Evolutionary conservation across 2,797 vertebrate species (phyloP).

Genomic region (Epinephelus coioides): DNA sequence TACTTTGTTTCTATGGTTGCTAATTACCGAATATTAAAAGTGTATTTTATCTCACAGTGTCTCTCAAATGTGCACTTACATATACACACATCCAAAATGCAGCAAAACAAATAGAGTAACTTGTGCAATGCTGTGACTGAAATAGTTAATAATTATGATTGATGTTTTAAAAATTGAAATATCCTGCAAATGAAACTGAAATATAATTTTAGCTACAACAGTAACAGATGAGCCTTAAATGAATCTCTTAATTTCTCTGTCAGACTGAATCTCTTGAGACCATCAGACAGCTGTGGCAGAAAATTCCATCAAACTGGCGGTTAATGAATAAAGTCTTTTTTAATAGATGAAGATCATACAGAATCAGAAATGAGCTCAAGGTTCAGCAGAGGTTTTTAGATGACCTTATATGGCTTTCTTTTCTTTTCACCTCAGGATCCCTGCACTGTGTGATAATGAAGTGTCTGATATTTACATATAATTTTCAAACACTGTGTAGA

Average conservation of each 20-base stretch:
- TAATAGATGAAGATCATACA: neutral
- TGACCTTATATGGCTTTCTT: neutral
- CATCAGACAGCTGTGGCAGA: constrained; percentile 18
- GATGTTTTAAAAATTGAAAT: too few species aligned
- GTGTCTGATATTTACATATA: constrained; percentile 1
- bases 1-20: neutral
- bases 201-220: too few species aligned
- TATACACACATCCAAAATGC: neutral
- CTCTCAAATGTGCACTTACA: neutral
- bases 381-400: neutral
- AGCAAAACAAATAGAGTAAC: neutral
- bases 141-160: constrained; percentile 3
- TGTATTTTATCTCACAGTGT: neutral
- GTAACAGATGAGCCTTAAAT: constrained; percentile 3
- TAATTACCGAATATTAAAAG: neutral
- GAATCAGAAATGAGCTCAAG: constrained; percentile 6
- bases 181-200: too few species aligned
- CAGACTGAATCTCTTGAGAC: constrained; percentile 26
- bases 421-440: neutral
- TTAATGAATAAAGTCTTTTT: constrained; percentile 16
- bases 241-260: constrained; percentile 35
- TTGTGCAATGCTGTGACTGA: neutral
- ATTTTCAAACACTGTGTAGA: neutral
- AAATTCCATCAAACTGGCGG: constrained; percentile 9
- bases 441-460: neutral